These are phyloP conservation scores for Tenodera sinensis DNA, from an alignment of 2,888 invertebrate species.

Conservation along the genomic window DNA sequence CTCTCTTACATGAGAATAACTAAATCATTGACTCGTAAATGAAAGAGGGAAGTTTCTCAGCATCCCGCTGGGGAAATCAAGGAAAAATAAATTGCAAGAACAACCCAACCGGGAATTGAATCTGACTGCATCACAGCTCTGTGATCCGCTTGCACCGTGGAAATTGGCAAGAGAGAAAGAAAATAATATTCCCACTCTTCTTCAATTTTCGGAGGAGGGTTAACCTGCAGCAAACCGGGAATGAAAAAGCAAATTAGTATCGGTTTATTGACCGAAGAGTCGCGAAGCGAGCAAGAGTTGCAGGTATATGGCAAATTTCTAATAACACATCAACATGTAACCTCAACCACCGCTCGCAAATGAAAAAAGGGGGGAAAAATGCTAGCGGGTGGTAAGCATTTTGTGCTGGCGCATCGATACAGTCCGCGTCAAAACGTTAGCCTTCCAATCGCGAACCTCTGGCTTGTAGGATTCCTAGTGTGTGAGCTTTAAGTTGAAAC, in stretches of 20 bases:
- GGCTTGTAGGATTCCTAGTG: no score
- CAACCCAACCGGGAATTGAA: not conserved
- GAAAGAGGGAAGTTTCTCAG: not conserved
- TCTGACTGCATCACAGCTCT: not conserved
- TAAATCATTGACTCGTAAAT: not conserved
- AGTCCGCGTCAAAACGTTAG: not conserved
- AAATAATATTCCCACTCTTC: not conserved
- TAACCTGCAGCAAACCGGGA: not conserved
- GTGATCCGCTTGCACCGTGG: not conserved
- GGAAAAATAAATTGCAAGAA: not conserved
- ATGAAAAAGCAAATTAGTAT: slow-evolving; percentile 5
- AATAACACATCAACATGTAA: not conserved
- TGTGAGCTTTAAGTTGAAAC: no score
- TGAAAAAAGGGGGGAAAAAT: not conserved
- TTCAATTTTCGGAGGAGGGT: not conserved
- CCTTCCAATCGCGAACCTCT: not conserved
- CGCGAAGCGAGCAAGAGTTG: not conserved
- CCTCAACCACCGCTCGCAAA: not conserved
- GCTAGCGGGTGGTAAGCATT: not conserved
- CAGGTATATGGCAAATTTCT: not conserved
- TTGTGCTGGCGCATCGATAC: not conserved
- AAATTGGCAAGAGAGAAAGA: not conserved
- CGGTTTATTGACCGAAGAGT: slow-evolving; percentile 16
- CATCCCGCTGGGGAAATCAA: not conserved
- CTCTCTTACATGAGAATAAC: not conserved